Base-by-base conservation (phyloP, 2,888 invertebrate genomes). In the Nycteola revayana region DNA sequence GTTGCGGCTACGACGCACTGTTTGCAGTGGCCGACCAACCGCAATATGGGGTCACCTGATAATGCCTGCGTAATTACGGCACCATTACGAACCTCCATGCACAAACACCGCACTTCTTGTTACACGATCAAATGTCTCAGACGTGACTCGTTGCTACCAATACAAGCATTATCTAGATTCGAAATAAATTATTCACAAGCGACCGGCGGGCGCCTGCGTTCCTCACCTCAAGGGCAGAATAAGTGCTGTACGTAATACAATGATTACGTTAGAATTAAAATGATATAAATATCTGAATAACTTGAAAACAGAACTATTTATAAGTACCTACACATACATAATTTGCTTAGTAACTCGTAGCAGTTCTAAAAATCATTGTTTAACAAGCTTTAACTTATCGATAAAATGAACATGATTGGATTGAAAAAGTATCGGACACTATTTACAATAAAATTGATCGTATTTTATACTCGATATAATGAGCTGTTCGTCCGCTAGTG, bases 21-120 rank as follows among this genome's bases (percentile, higher is more conserved):
- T 56, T 55, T 53, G 54, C 40, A 45, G 38, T 49, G 46, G 45
- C 56, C 64, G 62, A 55, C 66, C 68, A 59, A 78, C 85, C 82
- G 66, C 84, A 82, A 78, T 82, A 84, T 80, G 77, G 78, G 86
- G 86, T 86, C 87, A 85, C 75, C 68, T 66, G 86, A 85, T 86
- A 86, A 84, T 83, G 74, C 64, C 67, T 69, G 75, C 62, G 77
- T 86, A 85, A 87, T 86, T 86, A 87, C 74, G 70, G 71, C 66
- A 60, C 71, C 69, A 80, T 79, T 83, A 78, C 72, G 52, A 52
- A 57, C 66, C 64, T 60, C 63, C 59, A 61, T 60, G 64, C 64
- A 51, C 78, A 80, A 81, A 80, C 70, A 78, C 70, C 65, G 61
- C 69, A 79, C 74, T 78, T 72, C 76, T 79, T 71, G 81, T 83